Evolutionary conservation across 2,888 invertebrate species (phyloP).

Genomic region (Chaitophorus viminalis): DNA sequence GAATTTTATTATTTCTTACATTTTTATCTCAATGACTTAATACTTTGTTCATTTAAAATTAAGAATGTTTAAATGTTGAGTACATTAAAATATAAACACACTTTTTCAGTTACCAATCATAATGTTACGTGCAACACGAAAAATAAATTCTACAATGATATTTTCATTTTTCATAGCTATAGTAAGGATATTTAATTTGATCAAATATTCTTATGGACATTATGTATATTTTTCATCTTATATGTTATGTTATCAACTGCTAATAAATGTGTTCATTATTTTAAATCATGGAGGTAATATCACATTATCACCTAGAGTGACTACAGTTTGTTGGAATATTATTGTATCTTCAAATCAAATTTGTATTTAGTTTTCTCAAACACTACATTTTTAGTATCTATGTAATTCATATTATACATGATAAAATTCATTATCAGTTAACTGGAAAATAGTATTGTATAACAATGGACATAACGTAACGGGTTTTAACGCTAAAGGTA

Average conservation of each 20-base stretch:
- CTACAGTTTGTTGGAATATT: neutral
- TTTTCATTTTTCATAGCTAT: neutral
- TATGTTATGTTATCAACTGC: neutral
- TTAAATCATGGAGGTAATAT: neutral
- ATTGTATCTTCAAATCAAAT: neutral
- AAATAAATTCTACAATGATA: neutral
- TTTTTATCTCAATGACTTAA: too few species aligned
- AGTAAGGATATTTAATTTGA: constrained; percentile 10
- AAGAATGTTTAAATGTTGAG: too few species aligned
- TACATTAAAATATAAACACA: too few species aligned
- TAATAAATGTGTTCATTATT: constrained; percentile 4
- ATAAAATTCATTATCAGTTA: constrained; percentile 54
- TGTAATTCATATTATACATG: too few species aligned
- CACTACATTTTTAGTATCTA: constrained; percentile 4
- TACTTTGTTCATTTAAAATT: too few species aligned
- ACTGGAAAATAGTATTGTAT: constrained; percentile 40
- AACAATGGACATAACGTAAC: constrained; percentile 55
- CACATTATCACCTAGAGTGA: too few species aligned
- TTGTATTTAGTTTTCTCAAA: constrained; percentile 13
- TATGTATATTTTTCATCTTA: neutral
- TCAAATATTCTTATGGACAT: neutral
- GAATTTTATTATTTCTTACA: too few species aligned
- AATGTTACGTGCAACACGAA: neutral
- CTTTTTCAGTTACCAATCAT: neutral
- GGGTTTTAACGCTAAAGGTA: constrained; percentile 54